Conservation (phyloP, 2,888 invertebrate species). For the Iselma pallidipennis region DNA sequence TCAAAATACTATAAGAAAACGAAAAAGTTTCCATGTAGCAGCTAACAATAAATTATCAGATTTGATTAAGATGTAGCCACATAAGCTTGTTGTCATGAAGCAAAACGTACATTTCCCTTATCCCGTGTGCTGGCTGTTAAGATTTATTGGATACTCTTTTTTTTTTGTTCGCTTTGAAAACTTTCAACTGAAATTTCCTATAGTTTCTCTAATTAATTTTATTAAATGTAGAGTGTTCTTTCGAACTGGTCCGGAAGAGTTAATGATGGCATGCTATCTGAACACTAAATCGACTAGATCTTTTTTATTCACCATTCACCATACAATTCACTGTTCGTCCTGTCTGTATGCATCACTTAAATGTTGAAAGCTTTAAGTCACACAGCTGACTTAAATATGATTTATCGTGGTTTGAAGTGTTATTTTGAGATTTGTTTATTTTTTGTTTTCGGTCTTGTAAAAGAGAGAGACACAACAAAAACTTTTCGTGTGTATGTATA, state of each 20-base stretch:
- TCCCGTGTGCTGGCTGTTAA: neutral
- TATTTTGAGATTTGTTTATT: slow-evolving; percentile 42
- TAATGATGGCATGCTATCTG: slow-evolving; percentile 49
- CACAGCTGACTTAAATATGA: slow-evolving; percentile 51
- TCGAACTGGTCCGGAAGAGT: slow-evolving; percentile 40
- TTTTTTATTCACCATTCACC: no score
- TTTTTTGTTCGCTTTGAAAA: neutral
- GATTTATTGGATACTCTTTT: neutral
- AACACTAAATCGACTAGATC: slow-evolving; percentile 44
- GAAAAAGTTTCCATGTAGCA: neutral
- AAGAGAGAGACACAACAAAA: neutral
- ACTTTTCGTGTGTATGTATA: neutral
- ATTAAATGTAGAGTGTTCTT: neutral
- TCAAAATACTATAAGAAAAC: neutral
- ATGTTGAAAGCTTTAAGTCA: slow-evolving; percentile 45
- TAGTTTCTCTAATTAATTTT: neutral
- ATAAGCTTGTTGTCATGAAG: neutral
- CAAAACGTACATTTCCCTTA: neutral
- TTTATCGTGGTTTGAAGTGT: slow-evolving; percentile 44
- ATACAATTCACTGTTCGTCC: no score
- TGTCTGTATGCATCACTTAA: slow-evolving; percentile 42
- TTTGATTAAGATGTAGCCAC: neutral
- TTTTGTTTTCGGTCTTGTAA: slow-evolving; percentile 29
- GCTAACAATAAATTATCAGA: neutral
- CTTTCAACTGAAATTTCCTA: neutral